Evolutionary conservation across 1,140 invertebrate genomes (phyloP), one percentile per base, ranked within the genome.

Genomic region (Venturia canescens): DNA sequence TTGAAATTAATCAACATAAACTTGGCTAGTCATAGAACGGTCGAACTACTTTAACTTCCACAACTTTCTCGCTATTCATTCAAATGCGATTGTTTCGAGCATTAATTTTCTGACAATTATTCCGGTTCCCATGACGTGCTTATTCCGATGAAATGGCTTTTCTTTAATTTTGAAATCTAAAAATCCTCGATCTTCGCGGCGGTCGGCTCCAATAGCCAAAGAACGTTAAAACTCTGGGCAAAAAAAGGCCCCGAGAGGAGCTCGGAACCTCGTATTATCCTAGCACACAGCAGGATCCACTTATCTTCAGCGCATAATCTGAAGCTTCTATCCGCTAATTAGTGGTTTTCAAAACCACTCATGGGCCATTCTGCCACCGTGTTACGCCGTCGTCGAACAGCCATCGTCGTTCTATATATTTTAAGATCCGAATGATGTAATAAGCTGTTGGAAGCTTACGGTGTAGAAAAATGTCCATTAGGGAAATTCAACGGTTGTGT

Each of bases 271-370:
- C 29, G 67, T 77, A 82, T 83, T 85, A 81, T 82, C 79, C 66
- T 82, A 79, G 78, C 81, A 80, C 26, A 60, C 34, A 53, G 31
- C 34, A 53, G 31, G 23, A 66, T 53, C 50, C 63, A 66, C 63
- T 66, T 82, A 79, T 82, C 81, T 80, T 72, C 75, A 53, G 38
- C n/a, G 60, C 31, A 79, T 29, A 81, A 84, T 84, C 84, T 85
- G 60, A 29, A 16, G 31, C 53, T 53, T 77, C 78, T 79, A 78
- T 80, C 81, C 60, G 23, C 78, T 84, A 85, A 85, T 85, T 85
- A 79, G 60, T 81, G 81, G 78, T 82, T 82, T 82, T 83, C 50
- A 72, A 85, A 67, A 69, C 29, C 53, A 72, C 81, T 80, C 70
- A 44, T 77, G 66, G 72, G 66, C 38, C 77, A 67, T 69, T 66